A percentile compares a stretch with the other conserved stretches of the same genome.
These are phyloP conservation scores for Ernsta delagoae DNA, from an alignment of 2,888 invertebrate species.

Conservation along the genomic window DNA sequence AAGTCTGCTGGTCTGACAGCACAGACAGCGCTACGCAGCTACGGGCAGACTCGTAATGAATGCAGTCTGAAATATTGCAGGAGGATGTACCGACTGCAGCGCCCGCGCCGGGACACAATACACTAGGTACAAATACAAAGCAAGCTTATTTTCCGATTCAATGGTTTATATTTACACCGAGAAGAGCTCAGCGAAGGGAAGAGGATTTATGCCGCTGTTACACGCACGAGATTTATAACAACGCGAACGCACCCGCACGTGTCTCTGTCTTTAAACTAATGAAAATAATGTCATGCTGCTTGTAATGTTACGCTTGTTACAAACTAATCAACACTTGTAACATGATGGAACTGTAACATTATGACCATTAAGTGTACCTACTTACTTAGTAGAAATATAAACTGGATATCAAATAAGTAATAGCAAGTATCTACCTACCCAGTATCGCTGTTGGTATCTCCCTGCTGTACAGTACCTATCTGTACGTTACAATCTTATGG, in stretches of 20 bases:
- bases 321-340: background rate
- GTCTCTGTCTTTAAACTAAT: background rate
- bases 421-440: too few relatives aligned
- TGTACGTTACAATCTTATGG: too few relatives aligned
- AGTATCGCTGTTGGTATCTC: too few relatives aligned
- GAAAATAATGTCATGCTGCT: background rate
- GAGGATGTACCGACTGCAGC: background rate
- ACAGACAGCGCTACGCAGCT: background rate
- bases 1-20: slow-evolving; percentile 3
- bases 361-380: too few relatives aligned
- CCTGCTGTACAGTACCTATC: too few relatives aligned
- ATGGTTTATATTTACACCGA: slow-evolving; percentile 26
- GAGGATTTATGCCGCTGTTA: slow-evolving; percentile 26
- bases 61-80: slow-evolving; percentile 4
- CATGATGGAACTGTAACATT: background rate
- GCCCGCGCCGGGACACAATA: too few relatives aligned
- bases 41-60: background rate
- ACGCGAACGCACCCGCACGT: slow-evolving; percentile 11
- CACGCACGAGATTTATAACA: slow-evolving; percentile 22
- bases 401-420: too few relatives aligned
- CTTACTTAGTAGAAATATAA: too few relatives aligned
- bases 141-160: slow-evolving; percentile 11
- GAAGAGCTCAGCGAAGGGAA: background rate
- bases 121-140: background rate
- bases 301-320: background rate